Percentiles rank a stretch among this genome's conserved stretches.
These are phyloP conservation scores for Ennomos erosarius DNA, from an alignment of 2,888 invertebrate species.

Conservation along the genomic window DNA sequence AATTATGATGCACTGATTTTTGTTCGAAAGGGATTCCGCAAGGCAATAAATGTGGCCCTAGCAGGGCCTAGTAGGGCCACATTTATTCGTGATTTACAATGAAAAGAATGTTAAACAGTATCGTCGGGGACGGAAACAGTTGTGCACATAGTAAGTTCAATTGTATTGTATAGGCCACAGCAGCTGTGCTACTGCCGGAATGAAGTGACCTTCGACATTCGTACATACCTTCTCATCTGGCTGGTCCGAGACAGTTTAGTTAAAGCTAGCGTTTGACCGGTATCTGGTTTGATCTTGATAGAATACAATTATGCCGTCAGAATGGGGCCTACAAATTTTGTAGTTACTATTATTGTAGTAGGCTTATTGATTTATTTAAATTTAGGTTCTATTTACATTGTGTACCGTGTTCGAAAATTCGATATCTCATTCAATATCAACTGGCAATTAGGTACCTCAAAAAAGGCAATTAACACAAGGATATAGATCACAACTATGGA, in stretches of 20 bases:
- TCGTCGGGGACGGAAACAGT: slow-evolving; percentile 15
- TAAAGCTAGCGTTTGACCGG: slow-evolving; percentile 9
- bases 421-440: no score
- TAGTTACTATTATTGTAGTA: no score
- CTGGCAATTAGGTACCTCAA: no score
- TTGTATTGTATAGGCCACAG: slow-evolving; percentile 21
- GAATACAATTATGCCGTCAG: background rate
- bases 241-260: slow-evolving; percentile 9
- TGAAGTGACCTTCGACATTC: slow-evolving; percentile 22
- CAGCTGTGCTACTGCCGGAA: slow-evolving; percentile 22
- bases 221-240: slow-evolving; percentile 28
- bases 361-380: no score
- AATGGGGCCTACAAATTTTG: no score
- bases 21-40: background rate
- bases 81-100: slow-evolving; percentile 8
- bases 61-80: slow-evolving; percentile 8
- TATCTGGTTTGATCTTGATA: slow-evolving; percentile 1
- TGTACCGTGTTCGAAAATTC: background rate
- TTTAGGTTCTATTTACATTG: background rate
- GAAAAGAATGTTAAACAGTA: slow-evolving; percentile 4
- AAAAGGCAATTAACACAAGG: no score
- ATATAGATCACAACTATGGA: no score
- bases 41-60: no score
- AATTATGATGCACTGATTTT: background rate
- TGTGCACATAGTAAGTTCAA: slow-evolving; percentile 18